phyloP scores from a whole-genome alignment of 1,140 invertebrate genomes.

The Tetragnatha versicolor region DNA sequence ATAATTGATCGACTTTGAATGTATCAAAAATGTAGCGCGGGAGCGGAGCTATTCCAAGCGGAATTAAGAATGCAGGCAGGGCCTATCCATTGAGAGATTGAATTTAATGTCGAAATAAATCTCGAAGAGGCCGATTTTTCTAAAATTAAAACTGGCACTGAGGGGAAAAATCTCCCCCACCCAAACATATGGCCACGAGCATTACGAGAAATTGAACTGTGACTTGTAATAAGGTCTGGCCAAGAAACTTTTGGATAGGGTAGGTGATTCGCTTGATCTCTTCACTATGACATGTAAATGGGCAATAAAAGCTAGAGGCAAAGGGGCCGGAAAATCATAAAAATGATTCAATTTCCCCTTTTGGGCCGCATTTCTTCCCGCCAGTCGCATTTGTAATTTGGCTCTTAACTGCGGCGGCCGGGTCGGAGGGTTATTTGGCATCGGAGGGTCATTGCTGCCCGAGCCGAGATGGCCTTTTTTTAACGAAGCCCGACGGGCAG shows the following conservation, averaged over 20 bases:
- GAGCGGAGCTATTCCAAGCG: no score
- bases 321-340: slow-evolving; percentile 38
- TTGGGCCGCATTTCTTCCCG: no score
- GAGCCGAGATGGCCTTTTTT: no score
- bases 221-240: slow-evolving; percentile 31
- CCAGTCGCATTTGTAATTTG: slow-evolving; percentile 47
- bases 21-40: no score
- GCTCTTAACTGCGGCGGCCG: slow-evolving; percentile 50
- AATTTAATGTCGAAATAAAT: slow-evolving; percentile 2
- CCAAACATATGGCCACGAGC: slow-evolving; percentile 1
- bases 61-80: no score
- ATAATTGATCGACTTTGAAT: no score
- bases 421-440: no score
- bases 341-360: slow-evolving; percentile 54
- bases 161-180: neutral
- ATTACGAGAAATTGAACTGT: slow-evolving; percentile 47
- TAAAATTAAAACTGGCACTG: slow-evolving; percentile 34
- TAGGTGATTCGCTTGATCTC: slow-evolving; percentile 26
- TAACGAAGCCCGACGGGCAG: no score
- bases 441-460: no score
- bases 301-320: slow-evolving; percentile 48
- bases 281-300: slow-evolving; percentile 54
- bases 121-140: slow-evolving; percentile 10
- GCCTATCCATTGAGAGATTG: no score
- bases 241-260: slow-evolving; percentile 36